Base-by-base conservation (phyloP, 2,888 invertebrate species). In the Andrena fulva region DNA sequence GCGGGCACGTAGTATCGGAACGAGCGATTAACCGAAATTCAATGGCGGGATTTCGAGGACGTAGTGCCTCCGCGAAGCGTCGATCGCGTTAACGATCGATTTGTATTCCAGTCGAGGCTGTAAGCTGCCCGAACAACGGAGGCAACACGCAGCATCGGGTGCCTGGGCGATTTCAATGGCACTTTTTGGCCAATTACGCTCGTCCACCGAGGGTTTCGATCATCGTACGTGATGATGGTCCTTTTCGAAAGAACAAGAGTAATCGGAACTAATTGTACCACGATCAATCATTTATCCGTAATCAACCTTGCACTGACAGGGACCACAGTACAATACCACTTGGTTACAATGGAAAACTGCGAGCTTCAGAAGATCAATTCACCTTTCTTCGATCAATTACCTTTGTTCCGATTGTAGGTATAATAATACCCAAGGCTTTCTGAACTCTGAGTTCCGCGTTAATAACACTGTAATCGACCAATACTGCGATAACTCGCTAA, bases 41-140 rank as follows among this genome's bases (percentile, higher is more conserved):
- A 79, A 79, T 67, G 66, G 59, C 52, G 52, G 48, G 52, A 63
- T 69, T 69, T 77, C 78, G 77, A 62, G 78, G 29, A 66, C 48
- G 50, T 12, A 5, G 72, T 12, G 62, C 20, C 33, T 59, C 27
- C 60, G 31, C 35, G 79, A 35, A 66, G 20, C 80, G 60, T 67
- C 79, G 78, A 79, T 80, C 79, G 71, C 48, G 80, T 80, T 80
- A 80, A 80, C 80, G 71, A 80, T 80, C 80, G 80, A 80, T 80
- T 80, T 79, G 80, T 79, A 80, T 79, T 80, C 69, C 33, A 42
- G n/a, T 20, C 79, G 52, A 6, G n/a, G 48, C 33, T 74, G 52
- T 67, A 54, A 74, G 69, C 80, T 33, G 10, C 66, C 24, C 16
- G 70, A 71, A 79, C 80, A 80, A 79, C 71, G 52, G 50, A 60